Evolutionary conservation across 2,113 vertebrate genomes (phyloP).

Genomic region (Micronycteris hirsuta): DNA sequence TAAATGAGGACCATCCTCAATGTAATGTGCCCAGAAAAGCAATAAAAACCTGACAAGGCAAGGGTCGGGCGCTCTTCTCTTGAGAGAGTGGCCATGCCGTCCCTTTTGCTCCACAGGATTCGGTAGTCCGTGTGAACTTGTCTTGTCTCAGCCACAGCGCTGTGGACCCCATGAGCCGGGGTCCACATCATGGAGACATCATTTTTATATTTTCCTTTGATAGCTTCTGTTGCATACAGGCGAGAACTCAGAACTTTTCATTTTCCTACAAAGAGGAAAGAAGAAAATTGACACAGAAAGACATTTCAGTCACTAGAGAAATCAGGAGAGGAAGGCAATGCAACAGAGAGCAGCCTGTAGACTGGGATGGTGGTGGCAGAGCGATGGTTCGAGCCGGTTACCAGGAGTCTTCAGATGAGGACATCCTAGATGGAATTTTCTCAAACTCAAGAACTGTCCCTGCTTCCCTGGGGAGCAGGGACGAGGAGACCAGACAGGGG

Average conservation of each 20-base stretch:
- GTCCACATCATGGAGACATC: no score
- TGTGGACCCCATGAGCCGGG: no score
- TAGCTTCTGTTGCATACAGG: neutral
- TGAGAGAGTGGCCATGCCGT: no score
- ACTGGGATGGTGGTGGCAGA: neutral
- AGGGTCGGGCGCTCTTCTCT: no score
- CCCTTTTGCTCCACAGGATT: no score
- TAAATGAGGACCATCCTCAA: no score
- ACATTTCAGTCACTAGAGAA: neutral
- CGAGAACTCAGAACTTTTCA: neutral
- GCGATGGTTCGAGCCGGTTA: neutral
- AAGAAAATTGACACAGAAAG: neutral
- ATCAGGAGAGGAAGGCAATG: neutral
- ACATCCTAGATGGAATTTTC: neutral
- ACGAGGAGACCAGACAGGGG: neutral
- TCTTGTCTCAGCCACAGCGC: no score
- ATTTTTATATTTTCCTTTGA: neutral
- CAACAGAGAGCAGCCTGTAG: neutral
- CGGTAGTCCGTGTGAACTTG: no score
- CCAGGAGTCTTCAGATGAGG: neutral
- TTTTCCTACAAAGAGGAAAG: neutral
- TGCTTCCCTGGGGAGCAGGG: neutral
- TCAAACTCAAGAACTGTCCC: neutral
- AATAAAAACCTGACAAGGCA: no score
- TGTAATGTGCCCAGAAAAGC: no score